Conservation (phyloP, 2,797 vertebrate species). For the Coreius guichenoti region DNA sequence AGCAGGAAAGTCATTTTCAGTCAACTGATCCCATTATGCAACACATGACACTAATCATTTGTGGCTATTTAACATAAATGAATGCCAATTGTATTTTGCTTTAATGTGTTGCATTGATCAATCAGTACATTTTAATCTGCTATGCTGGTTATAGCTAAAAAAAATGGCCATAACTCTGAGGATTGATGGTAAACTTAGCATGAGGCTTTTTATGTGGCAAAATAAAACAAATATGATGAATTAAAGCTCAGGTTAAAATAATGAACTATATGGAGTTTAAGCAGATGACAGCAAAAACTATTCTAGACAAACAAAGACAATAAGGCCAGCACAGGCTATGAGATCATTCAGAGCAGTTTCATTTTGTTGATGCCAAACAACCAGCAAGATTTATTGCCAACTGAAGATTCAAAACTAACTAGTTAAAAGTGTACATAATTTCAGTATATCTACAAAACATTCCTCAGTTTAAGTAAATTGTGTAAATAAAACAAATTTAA, state of each 20-base stretch:
- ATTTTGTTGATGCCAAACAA: neutral
- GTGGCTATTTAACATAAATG: neutral
- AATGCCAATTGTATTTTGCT: neutral
- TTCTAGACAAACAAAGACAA: neutral
- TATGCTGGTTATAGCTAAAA: constrained; percentile 6
- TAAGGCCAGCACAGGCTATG: constrained; percentile 7
- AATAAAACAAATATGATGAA: neutral
- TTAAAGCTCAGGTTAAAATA: constrained; percentile 26
- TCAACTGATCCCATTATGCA: constrained; percentile 2
- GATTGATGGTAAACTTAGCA: neutral
- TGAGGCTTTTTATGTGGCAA: constrained; percentile 17
- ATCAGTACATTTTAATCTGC: neutral
- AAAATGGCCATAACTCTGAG: constrained; percentile 3
- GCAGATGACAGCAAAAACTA: constrained; percentile 19
- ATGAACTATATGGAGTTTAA: constrained; percentile 3
- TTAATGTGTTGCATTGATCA: neutral
- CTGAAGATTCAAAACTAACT: neutral
- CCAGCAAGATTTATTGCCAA: neutral
- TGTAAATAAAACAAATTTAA: neutral
- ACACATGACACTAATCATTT: neutral
- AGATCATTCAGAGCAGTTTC: neutral
- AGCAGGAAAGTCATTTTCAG: neutral
- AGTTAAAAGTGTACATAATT: neutral
- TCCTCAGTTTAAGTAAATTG: neutral
- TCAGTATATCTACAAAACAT: neutral